Evolutionary conservation across 2,797 vertebrate genomes (phyloP), one percentile per base, ranked within the genome.

Genomic region (Echiichthys vipera): DNA sequence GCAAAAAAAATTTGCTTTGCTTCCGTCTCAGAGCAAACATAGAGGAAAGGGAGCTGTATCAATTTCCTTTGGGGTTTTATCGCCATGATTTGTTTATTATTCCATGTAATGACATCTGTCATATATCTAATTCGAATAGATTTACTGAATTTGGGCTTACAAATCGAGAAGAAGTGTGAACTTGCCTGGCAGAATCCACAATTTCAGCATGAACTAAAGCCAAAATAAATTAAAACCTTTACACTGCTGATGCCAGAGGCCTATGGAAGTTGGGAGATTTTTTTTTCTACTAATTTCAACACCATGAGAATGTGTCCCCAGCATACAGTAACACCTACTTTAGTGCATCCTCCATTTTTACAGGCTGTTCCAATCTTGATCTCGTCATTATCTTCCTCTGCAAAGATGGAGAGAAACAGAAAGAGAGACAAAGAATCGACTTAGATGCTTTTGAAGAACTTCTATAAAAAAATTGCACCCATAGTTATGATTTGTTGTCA

Each of bases 271-370:
- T 47, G 3, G 22, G n/a, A 42, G 2, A 47, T 29, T 11, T 18
- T 12, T 22, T n/a, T n/a, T 54, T 61, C 54, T 25, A 30, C 18
- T 22, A 11, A 54, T 71, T 66, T 58, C 13, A 62, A 54, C 22
- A 65, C 39, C 43, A 43, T 25, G 4, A 45, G 0, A 56, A 49
- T 50, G 18, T 58, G 10, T 37, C 10, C 25, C 4, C 22, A 18
- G 2, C 2, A 64, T 30, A 74, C 6, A 34, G 77, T 65, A n/a
- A n/a, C 59, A 77, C 91, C 24, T 90, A 99, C 98, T 96, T 97
- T 99, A 29, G 92, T 94, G 87, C 98, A 99, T 20, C 97, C 98
- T 88, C 95, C 95, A 74, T 99, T 99, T 94, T 98, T 98, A 95
- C 98, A 99, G 2, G 92, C 85, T 0, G 97, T 99, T 76, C 98